Conservation (phyloP, 1,140 invertebrate species). For the Pomphorhynchus laevis region DNA sequence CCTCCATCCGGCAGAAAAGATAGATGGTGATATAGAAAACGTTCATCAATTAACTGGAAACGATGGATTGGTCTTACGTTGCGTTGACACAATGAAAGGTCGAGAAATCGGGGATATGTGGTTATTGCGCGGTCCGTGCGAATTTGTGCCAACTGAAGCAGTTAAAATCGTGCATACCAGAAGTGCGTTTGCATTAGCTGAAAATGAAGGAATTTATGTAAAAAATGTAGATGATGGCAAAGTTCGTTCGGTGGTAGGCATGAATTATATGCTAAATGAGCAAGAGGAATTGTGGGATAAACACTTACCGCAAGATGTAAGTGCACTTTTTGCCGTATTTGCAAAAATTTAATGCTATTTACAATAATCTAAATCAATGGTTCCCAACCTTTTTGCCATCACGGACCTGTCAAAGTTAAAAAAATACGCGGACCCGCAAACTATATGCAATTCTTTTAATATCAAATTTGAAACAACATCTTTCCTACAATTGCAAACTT, state of each 20-base stretch:
- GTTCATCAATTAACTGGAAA: conserved; percentile 22
- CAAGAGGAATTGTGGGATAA: conserved; percentile 26
- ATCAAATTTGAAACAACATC: too few relatives aligned
- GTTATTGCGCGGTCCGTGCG: conserved; percentile 24
- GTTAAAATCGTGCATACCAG: conserved; percentile 22
- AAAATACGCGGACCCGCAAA: too few relatives aligned
- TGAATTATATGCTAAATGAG: conserved; percentile 25
- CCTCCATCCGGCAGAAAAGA: conserved; percentile 21
- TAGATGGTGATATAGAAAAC: conserved; percentile 23
- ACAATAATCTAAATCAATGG: too few relatives aligned
- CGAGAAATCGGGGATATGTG: conserved; percentile 22
- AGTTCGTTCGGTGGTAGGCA: conserved; percentile 22
- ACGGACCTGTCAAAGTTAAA: too few relatives aligned
- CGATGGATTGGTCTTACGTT: conserved; percentile 22
- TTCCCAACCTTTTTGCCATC: too few relatives aligned
- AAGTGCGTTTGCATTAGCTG: conserved; percentile 23
- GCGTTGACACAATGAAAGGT: conserved; percentile 18
- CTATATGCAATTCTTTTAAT: too few relatives aligned
- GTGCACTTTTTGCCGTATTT: too few relatives aligned
- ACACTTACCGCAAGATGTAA: conserved; percentile 18
- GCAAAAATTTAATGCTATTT: too few relatives aligned
- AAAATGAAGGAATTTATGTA: conserved; percentile 26
- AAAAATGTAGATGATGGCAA: conserved; percentile 23
- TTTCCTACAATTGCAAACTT: conserved; percentile 19
- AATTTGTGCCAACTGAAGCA: conserved; percentile 24